Evolutionary conservation across 1,140 invertebrate genomes (phyloP), one percentile per base, ranked within the genome.

Genomic region (Eufriesea mexicana): DNA sequence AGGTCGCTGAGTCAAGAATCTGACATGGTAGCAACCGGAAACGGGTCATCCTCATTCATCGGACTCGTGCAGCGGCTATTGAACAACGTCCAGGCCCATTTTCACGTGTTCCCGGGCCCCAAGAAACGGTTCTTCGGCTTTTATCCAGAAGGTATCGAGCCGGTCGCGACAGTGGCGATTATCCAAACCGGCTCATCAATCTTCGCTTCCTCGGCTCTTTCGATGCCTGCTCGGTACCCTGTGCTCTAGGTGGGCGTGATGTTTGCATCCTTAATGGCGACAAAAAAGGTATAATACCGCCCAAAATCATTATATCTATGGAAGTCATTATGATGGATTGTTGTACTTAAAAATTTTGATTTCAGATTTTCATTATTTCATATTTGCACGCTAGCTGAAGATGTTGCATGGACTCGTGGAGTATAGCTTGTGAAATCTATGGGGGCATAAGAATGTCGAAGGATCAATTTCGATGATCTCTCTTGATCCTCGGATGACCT

Each of bases 11-110:
- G 54, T 68, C 74, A 77, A 62, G 47, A 42, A 68, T 59, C 72
- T 73, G 77, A 70, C 77, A 83, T 83, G 64, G 80, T 18, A 68
- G 73, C 62, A 70, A n/a, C 66, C 75, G 82, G 82, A 71, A 83
- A 79, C 72, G 51, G 76, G 76, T 71, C 82, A 71, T 66, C 23
- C 76, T 62, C 82, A 79, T 72, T 78, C 59, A 51, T 66, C 62
- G 18, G 14, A 71, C 78, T 64, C 42, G 51, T 68, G 45, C 47
- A 47, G 51, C 42, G 18, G 72, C 45, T 18, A 45, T 82, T 70
- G 35, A 76, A 5, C 25, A n/a, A 7, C 25, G 23, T 62, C 28
- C 64, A 54, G 64, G 28, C 0, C 73, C 47, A 77, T 83, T 83
- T 83, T 83, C 75, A 57, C 68, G 67, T 42, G 51, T 28, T 42